Evolutionary conservation across 2,113 vertebrate genomes (phyloP).

Genomic region (Pipa parva): DNA sequence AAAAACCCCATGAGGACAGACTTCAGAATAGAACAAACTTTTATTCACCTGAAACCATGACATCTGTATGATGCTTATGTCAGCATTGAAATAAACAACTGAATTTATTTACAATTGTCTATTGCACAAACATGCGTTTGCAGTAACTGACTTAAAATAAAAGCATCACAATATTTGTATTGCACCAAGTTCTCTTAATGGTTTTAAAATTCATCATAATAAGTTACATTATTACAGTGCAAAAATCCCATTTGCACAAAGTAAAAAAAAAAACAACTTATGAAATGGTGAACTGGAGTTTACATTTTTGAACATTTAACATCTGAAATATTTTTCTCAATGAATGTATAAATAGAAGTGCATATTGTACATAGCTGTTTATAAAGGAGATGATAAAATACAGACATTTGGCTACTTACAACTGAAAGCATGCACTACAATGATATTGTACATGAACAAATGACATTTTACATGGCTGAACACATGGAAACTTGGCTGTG

Average conservation of each 20-base stretch:
- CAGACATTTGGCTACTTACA: slow-evolving; percentile 71
- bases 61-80: slow-evolving; percentile 73
- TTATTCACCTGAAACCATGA: slow-evolving; percentile 92
- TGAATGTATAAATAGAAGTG: slow-evolving; percentile 70
- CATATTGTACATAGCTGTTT: slow-evolving; percentile 82
- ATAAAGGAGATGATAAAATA: slow-evolving; percentile 76
- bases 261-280: slow-evolving; percentile 59
- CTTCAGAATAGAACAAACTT: slow-evolving; percentile 71
- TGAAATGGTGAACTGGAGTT: slow-evolving; percentile 65
- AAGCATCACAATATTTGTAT: slow-evolving; percentile 69
- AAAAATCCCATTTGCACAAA: slow-evolving; percentile 75
- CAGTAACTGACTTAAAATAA: slow-evolving; percentile 58
- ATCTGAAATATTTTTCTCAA: slow-evolving; percentile 58
- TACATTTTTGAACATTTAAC: slow-evolving; percentile 69
- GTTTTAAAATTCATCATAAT: slow-evolving; percentile 72
- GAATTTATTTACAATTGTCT: slow-evolving; percentile 77
- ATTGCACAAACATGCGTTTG: slow-evolving; percentile 68
- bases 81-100: slow-evolving; percentile 70
- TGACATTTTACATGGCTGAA: slow-evolving; percentile 66
- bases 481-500: slow-evolving; percentile 60
- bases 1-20: too few relatives aligned
- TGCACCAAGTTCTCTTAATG: slow-evolving; percentile 71
- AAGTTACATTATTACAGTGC: slow-evolving; percentile 79
- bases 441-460: slow-evolving; percentile 74
- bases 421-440: slow-evolving; percentile 81